Evolutionary conservation across 2,797 vertebrate species (phyloP).

Genomic region (Hydrolagus colliei): DNA sequence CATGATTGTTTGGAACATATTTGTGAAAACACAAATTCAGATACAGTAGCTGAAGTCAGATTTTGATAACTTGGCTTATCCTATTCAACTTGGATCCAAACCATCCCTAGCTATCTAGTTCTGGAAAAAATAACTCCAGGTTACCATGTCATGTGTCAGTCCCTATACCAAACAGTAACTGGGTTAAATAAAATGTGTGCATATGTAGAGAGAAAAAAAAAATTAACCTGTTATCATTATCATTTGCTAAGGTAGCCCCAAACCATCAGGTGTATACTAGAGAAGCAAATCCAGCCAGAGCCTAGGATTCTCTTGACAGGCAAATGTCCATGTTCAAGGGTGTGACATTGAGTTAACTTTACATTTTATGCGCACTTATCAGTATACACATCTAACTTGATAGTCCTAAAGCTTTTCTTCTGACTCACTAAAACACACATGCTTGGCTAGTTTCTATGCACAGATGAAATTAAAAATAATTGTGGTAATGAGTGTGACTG

Average conservation of each 20-base stretch:
- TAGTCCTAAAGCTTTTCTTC: conserved; percentile 2
- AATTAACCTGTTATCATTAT: background rate
- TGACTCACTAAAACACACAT: background rate
- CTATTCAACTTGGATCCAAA: background rate
- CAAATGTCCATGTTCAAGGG: conserved; percentile 16
- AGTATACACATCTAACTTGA: conserved; percentile 5
- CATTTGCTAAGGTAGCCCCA: background rate
- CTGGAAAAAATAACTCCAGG: background rate
- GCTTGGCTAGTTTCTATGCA: conserved; percentile 16
- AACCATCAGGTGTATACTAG: background rate
- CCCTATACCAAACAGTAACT: background rate
- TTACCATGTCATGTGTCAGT: background rate
- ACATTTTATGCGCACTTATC: background rate
- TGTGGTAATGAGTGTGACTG: background rate
- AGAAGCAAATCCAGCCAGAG: background rate
- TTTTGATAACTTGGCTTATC: background rate
- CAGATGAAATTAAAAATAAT: conserved; percentile 8
- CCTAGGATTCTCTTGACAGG: background rate
- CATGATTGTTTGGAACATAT: background rate
- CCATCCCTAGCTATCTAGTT: background rate
- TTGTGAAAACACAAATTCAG: background rate
- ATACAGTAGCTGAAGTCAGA: background rate
- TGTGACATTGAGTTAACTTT: background rate
- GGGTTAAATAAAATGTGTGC: background rate
- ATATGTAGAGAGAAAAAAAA: background rate